Conservation (phyloP, 2,888 invertebrate species). For the Rhingia campestris region DNA sequence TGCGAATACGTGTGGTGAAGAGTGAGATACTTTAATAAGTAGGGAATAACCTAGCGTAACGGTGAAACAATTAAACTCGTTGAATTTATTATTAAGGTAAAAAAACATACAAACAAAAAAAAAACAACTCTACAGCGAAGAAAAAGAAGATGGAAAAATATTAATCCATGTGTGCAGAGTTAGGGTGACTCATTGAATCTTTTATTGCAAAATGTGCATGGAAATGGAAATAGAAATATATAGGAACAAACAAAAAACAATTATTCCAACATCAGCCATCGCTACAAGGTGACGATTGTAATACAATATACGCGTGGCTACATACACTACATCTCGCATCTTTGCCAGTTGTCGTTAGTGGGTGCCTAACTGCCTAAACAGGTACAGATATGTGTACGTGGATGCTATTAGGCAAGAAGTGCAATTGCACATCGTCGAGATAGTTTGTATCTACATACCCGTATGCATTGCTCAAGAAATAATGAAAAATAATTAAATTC, state of each 20-base stretch:
- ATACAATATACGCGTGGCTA: not conserved
- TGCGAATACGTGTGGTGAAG: constrained; percentile 2
- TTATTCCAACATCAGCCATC: not conserved
- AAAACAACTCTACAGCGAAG: constrained; percentile 7
- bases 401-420: constrained; percentile 40
- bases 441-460: no score
- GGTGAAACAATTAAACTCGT: constrained; percentile 73
- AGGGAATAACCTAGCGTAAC: constrained; percentile 72
- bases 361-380: constrained; percentile 30
- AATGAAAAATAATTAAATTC: constrained; percentile 42
- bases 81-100: constrained; percentile 57
- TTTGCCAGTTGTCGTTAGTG: constrained; percentile 21
- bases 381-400: not conserved
- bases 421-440: constrained; percentile 29
- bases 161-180: not conserved
- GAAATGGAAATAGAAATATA: constrained; percentile 3
- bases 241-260: not conserved
- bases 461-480: constrained; percentile 30
- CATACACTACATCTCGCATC: constrained; percentile 26
- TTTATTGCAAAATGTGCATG: constrained; percentile 40
- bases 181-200: constrained; percentile 41
- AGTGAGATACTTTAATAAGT: constrained; percentile 57
- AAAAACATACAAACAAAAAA: constrained; percentile 1
- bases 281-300: constrained; percentile 58
- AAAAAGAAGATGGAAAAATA: constrained; percentile 16